Evolutionary conservation across 1,140 invertebrate species (phyloP), one percentile per base, ranked within the genome.

Genomic region (Drosophila albomicans): DNA sequence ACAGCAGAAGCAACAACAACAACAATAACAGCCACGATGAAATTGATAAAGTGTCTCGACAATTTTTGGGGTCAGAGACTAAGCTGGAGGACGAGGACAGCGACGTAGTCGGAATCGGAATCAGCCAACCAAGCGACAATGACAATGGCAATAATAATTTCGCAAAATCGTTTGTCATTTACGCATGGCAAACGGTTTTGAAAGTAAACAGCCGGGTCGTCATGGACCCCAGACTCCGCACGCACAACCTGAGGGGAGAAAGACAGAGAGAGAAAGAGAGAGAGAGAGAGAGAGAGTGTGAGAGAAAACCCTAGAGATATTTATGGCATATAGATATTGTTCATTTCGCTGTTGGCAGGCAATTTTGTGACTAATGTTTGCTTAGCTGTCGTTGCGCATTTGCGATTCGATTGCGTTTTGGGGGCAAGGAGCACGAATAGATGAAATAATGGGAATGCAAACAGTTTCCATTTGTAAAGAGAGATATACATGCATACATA

Each of bases 351-450:
- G 68, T 88, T 84, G 85, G 85, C 85, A 89, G 85, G 78, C 85
- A 88, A 88, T 88, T 88, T 89, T 88, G 85, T 84, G 85, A 84
- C 81, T 88, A 88, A 88, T 88, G 85, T 88, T 88, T 88, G 85
- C 89, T 88, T 88, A 89, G 85, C 85, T 89, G 85, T 89, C 85
- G 80, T 85, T 73, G 78, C 61, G 80, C 78, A 88, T 88, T 88
- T 88, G 75, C 77, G 48, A 78, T 45, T 69, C 59, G 13, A 46
- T 38, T 35, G 16, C 49, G 15, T 30, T 13, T 10, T 11, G 45
- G 11, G 62, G 20, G 13, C 15, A 56, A 16, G 32, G 13, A 41
- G 32, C 28, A 45, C 1, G 13, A 13, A 54, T 32, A 15, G 25
- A 35, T 20, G 32, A 10, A 57, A 41, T 13, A 30, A 52, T 43